Base-by-base conservation (phyloP, 2,797 vertebrate genomes). In the Trichosurus vulpecula region DNA sequence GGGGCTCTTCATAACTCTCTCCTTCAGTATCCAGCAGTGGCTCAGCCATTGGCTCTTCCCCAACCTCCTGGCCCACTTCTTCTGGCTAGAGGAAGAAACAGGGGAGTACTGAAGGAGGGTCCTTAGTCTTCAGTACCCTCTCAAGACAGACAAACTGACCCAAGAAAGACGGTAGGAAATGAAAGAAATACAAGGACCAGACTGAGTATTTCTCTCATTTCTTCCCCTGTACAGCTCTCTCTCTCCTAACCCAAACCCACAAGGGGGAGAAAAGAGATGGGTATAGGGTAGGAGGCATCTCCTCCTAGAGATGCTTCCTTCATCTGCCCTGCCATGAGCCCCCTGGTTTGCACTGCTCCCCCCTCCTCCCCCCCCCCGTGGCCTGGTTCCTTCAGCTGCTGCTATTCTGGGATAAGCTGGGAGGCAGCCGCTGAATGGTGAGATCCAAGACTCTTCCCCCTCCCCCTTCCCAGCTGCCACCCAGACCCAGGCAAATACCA, bases 61-160 rank as follows among this genome's bases (percentile, higher is more conserved):
- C 99, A 97, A 99, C 99, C 98, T 99, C 99, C 98, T 99, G 99
- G 96, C 99, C 99, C 97, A 99, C 99, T 97, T 99, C 99, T 98
- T 99, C 99, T 47, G 99, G 99, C 99, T 99, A 95, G 96, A 6
- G 51, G 55, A 91, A 96, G 81, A 97, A 74, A 97, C 66, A 41
- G 57, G 41, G 14, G 91, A n/a, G 87, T 47, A 54, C 6, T 97
- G 81, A 97, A 87, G 90, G 56, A 12, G 58, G 10, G 51, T 47
- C 89, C 81, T 22, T 54, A 55, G 92, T 58, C 13, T 54, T 56
- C 54, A 90, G 6, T 19, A 29, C 35, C 52, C 41, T 87, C 41
- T 87, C 41, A 51, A 27, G 41, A 11, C 19, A 87, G 66, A 41
- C 2, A 51, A 2, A 51, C 74, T 51, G 74, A 87, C 10, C 41